Evolutionary conservation across 2,888 invertebrate genomes (phyloP).

Genomic region (Thumatha senex): DNA sequence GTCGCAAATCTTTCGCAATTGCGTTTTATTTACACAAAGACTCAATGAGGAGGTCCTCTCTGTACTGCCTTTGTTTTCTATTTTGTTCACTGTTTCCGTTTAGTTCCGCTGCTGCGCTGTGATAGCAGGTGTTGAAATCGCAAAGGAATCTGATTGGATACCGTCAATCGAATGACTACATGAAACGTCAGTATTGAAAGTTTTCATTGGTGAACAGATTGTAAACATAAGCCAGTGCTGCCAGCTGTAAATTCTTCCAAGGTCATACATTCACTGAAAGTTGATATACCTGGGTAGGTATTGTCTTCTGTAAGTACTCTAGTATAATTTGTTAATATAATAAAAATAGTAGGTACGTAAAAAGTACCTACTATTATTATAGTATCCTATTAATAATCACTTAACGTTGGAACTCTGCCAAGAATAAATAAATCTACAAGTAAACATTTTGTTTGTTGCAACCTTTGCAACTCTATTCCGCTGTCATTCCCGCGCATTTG

Average conservation of each 20-base stretch:
- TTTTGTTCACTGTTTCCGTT: constrained; percentile 45
- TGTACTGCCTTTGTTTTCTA: constrained; percentile 59
- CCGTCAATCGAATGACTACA: constrained; percentile 18
- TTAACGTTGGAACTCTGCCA: too few relatives aligned
- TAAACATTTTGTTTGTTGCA: too few relatives aligned
- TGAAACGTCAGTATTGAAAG: constrained; percentile 8
- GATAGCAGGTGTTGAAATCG: constrained; percentile 43
- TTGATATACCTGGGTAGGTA: too few relatives aligned
- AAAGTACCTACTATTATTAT: too few relatives aligned
- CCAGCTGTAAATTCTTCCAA: constrained; percentile 28
- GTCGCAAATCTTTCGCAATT: constrained; percentile 31
- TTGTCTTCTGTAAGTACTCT: too few relatives aligned
- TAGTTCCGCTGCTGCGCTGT: constrained; percentile 33
- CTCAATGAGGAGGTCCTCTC: constrained; percentile 33
- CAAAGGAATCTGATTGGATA: constrained; percentile 33
- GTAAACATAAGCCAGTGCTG: constrained; percentile 44
- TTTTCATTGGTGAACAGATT: constrained; percentile 45
- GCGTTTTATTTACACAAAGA: constrained; percentile 34
- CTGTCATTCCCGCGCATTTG: too few relatives aligned
- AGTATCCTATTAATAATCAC: too few relatives aligned
- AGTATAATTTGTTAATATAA: too few relatives aligned
- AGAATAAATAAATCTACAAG: too few relatives aligned
- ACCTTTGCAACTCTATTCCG: too few relatives aligned
- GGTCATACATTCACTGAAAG: constrained; percentile 28
- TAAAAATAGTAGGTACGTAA: too few relatives aligned